Conservation (phyloP, 2,113 vertebrate genomes). For the Anoplopoma fimbria region DNA sequence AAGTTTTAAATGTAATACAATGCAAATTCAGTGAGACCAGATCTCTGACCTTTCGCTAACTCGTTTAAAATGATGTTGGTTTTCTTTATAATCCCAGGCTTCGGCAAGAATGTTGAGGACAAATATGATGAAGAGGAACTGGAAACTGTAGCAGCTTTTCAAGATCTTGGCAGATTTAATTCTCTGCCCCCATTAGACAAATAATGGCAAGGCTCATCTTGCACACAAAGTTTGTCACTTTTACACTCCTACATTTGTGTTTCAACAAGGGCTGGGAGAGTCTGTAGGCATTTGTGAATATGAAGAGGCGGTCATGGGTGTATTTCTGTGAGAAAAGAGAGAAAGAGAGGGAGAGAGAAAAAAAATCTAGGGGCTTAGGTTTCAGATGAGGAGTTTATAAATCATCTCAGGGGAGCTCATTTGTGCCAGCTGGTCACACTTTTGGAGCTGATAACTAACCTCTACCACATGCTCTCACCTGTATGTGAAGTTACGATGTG, state of each 20-base stretch:
- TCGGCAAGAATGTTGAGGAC: conserved; percentile 58
- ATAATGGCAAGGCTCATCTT: conserved; percentile 55
- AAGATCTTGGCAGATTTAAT: conserved; percentile 47
- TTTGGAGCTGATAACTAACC: conserved; percentile 66
- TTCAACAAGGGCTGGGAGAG: background rate
- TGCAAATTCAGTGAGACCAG: conserved; percentile 28
- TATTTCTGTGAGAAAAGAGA: conserved; percentile 1
- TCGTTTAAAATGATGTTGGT: conserved; percentile 44
- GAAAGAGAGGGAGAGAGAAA: conserved; percentile 13
- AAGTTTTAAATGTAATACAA: conserved; percentile 41
- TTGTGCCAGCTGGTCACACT: conserved; percentile 68
- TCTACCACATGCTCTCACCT: conserved; percentile 73
- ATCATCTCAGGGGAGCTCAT: conserved; percentile 69
- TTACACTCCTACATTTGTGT: conserved; percentile 59
- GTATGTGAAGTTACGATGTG: conserved; percentile 54
- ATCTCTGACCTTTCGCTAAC: conserved; percentile 36
- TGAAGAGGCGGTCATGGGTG: background rate
- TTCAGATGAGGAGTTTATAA: conserved; percentile 61
- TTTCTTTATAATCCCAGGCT: conserved; percentile 59
- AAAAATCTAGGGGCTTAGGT: conserved; percentile 29
- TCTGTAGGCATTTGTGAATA: background rate
- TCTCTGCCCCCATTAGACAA: conserved; percentile 60
- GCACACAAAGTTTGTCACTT: conserved; percentile 66
- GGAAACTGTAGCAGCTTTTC: conserved; percentile 61
- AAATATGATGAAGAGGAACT: conserved; percentile 50